These are phyloP conservation scores for Epirrita christyi DNA, from an alignment of 2,888 invertebrate species.

Conservation along the genomic window DNA sequence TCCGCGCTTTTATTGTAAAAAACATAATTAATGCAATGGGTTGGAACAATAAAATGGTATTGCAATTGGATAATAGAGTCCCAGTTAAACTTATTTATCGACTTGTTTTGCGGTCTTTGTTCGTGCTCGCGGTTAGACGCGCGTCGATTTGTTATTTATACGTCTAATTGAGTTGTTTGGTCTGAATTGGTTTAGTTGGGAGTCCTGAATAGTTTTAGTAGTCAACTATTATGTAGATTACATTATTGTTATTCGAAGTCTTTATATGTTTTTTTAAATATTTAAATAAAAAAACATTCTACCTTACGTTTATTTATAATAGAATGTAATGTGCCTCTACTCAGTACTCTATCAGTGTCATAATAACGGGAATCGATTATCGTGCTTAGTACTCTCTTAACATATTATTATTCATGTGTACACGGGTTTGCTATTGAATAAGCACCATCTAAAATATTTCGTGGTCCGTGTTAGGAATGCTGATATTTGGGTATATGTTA, in stretches of 20 bases:
- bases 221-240: neutral
- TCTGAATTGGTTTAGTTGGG: conserved; percentile 11
- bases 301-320: too few species aligned
- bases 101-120: conserved; percentile 28
- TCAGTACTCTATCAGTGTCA: too few species aligned
- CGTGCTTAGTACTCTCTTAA: too few species aligned
- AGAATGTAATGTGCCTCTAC: too few species aligned
- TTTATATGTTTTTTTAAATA: too few species aligned
- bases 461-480: conserved; percentile 23
- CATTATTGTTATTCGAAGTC: neutral
- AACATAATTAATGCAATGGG: conserved; percentile 39
- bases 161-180: conserved; percentile 12
- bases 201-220: conserved; percentile 1
- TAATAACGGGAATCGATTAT: too few species aligned
- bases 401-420: too few species aligned
- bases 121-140: conserved; percentile 15
- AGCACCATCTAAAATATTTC: conserved; percentile 24
- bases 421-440: conserved; percentile 27
- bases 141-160: conserved; percentile 14
- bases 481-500: conserved; percentile 8
- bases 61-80: conserved; percentile 17
- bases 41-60: conserved; percentile 33
- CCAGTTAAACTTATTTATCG: conserved; percentile 23
- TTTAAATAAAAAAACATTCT: too few species aligned
- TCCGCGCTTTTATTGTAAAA: conserved; percentile 37